Evolutionary conservation across 2,797 vertebrate genomes (phyloP).

Genomic region (Chiroxiphia lanceolata): DNA sequence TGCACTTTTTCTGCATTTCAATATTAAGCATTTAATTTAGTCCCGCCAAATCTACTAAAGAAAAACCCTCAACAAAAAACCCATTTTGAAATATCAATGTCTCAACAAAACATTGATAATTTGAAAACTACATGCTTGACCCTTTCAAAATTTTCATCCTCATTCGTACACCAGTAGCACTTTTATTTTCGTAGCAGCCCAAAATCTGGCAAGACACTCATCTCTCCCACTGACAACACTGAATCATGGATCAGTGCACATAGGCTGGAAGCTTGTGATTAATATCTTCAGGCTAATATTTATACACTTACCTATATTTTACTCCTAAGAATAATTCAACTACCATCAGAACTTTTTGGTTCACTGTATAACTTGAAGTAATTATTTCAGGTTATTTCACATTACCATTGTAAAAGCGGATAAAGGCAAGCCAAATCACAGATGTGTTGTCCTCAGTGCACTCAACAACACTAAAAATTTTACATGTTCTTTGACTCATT

Average conservation of each 20-base stretch:
- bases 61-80: not conserved
- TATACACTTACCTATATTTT: not conserved
- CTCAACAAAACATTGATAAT: slow-evolving; percentile 7
- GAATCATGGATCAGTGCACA: not conserved
- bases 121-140: slow-evolving; percentile 29
- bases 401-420: not conserved
- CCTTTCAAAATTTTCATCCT: slow-evolving; percentile 19
- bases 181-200: slow-evolving; percentile 43
- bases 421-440: not conserved
- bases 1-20: not conserved
- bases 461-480: not conserved
- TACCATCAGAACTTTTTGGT: not conserved
- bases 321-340: not conserved
- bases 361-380: not conserved
- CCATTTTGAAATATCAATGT: not conserved
- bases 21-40: not conserved
- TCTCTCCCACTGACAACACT: slow-evolving; percentile 20
- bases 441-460: not conserved
- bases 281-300: not conserved
- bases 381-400: not conserved
- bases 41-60: not conserved
- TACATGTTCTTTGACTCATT: not conserved
- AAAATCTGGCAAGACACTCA: slow-evolving; percentile 10
- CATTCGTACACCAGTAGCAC: not conserved
- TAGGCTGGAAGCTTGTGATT: not conserved